A percentile compares a stretch with the other conserved stretches of the same genome.
phyloP scores from a whole-genome alignment of 2,797 vertebrate species.

The Vireo griseus region DNA sequence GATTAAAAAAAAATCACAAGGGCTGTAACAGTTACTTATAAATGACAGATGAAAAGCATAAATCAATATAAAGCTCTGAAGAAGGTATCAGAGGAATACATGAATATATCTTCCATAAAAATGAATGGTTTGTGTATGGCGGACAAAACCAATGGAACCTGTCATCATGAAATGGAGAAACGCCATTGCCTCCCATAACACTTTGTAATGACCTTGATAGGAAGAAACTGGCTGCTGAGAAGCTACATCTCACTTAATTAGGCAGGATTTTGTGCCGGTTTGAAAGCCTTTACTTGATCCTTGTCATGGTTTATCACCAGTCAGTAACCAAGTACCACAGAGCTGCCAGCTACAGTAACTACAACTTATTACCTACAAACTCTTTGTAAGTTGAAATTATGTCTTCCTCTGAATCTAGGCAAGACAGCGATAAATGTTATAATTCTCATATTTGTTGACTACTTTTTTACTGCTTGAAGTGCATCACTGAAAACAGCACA shows the following conservation, averaged over 20 bases:
- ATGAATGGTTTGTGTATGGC: not conserved
- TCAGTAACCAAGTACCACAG: fast-evolving
- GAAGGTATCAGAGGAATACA: conserved; percentile 42
- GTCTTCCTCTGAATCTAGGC: not conserved
- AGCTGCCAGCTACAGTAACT: not conserved
- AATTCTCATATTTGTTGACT: not conserved
- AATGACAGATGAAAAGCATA: conserved; percentile 46
- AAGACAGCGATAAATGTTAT: not conserved
- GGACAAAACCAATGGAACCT: conserved; percentile 4
- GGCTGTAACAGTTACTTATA: conserved; percentile 30
- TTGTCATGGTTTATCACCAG: not conserved
- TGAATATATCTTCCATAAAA: conserved; percentile 37
- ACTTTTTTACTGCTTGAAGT: not conserved
- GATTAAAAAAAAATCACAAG: not conserved
- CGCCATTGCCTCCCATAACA: not conserved
- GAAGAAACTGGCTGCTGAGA: not conserved
- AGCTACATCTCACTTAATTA: not conserved
- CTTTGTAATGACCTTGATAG: not conserved
- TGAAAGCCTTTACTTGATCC: not conserved
- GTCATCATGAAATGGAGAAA: not conserved
- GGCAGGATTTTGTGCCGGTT: not conserved
- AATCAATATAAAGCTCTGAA: conserved; percentile 55
- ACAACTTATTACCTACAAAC: not conserved
- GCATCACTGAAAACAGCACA: fast-evolving
- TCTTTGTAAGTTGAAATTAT: not conserved